Base-by-base conservation (phyloP, 1,140 invertebrate species). In the Heterodera carotae region DNA sequence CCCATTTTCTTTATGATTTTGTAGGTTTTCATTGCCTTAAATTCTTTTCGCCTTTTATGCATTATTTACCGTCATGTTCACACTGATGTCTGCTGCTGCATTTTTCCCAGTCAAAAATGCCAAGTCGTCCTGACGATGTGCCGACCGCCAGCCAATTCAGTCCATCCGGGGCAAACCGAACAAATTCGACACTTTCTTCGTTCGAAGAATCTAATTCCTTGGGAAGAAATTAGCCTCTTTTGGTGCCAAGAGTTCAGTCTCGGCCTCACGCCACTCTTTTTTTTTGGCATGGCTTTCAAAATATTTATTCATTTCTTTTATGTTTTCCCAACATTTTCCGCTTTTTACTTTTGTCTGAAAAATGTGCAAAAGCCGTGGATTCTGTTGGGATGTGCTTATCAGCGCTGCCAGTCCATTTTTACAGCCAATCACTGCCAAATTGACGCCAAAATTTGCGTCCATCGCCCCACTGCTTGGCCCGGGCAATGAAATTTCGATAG, bases 101-200 rank as follows among this genome's bases (percentile, higher is more conserved):
- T 6, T 77, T n/a, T 43, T 83, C 76, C 31, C 36, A 62, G 67
- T 81, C 82, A 36, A 79, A 81, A 12, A 81, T 74, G 8, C 48
- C 70, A 6, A 81, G 62, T 12, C 25, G 27, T 3, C 80, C 80
- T 27, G 60, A 39, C 2, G 48, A 18, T 22, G 68, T 83, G 33
- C 80, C 80, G n/a, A 80, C 76, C 10, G 80, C 80, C 31, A 81
- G n/a, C 80, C 80, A 81, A 7, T 72, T 78, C 76, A 71, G 77
- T 29, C 71, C 43, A 12, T 67, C 34, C 6, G 80, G 76, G 56
- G 48, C 62, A 69, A 81, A 81, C 8, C 43, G 64, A 0, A 81
- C 53, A 25, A 39, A 31, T 53, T 81, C 80, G n/a, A 81, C 76
- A 27, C 33, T 83, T 27, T 72, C 60, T 4, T 33, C 76, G 33